Conservation (phyloP, 2,797 vertebrate genomes). For the Gambusia yucatana region DNA sequence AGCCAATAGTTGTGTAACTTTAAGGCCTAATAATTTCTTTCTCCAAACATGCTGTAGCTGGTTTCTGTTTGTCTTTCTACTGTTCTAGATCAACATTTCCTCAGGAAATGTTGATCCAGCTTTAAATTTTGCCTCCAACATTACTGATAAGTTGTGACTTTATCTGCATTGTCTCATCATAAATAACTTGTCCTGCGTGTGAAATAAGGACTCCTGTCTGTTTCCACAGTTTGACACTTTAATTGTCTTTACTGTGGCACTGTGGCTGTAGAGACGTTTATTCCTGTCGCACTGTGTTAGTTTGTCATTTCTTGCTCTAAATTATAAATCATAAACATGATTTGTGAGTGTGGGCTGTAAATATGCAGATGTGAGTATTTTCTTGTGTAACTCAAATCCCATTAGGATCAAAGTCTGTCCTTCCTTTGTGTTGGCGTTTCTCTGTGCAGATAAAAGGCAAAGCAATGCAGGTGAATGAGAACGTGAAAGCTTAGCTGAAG, state of each 20-base stretch:
- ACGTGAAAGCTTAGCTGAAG: constrained; percentile 48
- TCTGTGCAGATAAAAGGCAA: constrained; percentile 72
- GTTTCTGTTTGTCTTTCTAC: neutral
- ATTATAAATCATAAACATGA: neutral
- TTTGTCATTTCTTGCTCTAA: constrained; percentile 11
- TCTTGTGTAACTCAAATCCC: constrained; percentile 45
- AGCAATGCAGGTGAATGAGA: constrained; percentile 65
- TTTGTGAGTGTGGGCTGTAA: neutral
- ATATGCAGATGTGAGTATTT: constrained; percentile 24
- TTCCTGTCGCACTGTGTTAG: neutral
- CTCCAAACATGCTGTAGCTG: neutral
- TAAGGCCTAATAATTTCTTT: neutral
- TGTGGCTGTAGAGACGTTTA: constrained; percentile 19
- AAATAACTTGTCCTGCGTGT: neutral
- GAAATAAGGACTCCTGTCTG: neutral
- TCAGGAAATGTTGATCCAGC: neutral
- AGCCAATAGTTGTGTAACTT: neutral
- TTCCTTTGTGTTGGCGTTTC: constrained; percentile 72
- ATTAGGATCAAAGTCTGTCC: constrained; percentile 73
- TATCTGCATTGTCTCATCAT: neutral
- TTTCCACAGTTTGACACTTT: neutral
- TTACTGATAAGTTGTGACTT: neutral
- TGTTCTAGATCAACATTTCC: neutral
- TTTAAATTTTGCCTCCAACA: neutral
- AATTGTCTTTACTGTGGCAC: constrained; percentile 16